These are phyloP conservation scores for Stigmatopora argus DNA, from an alignment of 2,113 vertebrate genomes.

Conservation along the genomic window DNA sequence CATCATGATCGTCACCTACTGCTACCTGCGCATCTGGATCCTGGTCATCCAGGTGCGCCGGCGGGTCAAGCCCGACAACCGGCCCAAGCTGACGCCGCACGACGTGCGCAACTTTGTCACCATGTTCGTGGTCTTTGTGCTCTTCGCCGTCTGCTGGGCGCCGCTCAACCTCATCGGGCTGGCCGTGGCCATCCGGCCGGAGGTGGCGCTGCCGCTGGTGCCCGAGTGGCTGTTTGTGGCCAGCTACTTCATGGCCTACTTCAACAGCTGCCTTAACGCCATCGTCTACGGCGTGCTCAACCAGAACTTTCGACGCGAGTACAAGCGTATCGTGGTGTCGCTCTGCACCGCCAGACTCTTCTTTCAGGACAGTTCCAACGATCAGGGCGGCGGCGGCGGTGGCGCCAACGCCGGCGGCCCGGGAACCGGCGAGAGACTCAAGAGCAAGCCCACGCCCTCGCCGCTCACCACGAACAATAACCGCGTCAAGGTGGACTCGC, in stretches of 20 bases:
- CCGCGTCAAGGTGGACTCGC: conserved; percentile 86
- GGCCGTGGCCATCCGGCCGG: conserved; percentile 82
- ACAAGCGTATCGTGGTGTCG: conserved; percentile 84
- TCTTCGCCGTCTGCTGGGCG: conserved; percentile 96
- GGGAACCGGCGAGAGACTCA: conserved; percentile 70
- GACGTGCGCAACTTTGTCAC: conserved; percentile 93
- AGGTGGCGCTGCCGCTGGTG: conserved; percentile 76
- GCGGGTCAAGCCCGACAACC: conserved; percentile 83
- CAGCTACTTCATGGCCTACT: conserved; percentile 97
- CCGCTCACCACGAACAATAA: conserved; percentile 86
- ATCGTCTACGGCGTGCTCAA: conserved; percentile 94
- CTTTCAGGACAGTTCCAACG: conserved; percentile 85
- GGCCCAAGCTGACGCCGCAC: conserved; percentile 82
- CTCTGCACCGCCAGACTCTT: conserved; percentile 83
- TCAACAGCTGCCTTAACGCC: conserved; percentile 99
- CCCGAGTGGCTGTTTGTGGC: conserved; percentile 95
- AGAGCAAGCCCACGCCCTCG: conserved; percentile 87
- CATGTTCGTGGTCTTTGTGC: conserved; percentile 96
- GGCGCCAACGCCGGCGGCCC: too few species aligned
- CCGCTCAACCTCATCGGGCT: conserved; percentile 93
- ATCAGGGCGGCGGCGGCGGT: conserved; percentile 45
- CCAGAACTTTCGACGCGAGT: conserved; percentile 94
- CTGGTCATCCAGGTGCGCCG: conserved; percentile 88
- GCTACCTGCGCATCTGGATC: conserved; percentile 94
- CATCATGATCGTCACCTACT: conserved; percentile 88